Evolutionary conservation across 2,888 invertebrate genomes (phyloP).

Genomic region (Blastobasis adustella): DNA sequence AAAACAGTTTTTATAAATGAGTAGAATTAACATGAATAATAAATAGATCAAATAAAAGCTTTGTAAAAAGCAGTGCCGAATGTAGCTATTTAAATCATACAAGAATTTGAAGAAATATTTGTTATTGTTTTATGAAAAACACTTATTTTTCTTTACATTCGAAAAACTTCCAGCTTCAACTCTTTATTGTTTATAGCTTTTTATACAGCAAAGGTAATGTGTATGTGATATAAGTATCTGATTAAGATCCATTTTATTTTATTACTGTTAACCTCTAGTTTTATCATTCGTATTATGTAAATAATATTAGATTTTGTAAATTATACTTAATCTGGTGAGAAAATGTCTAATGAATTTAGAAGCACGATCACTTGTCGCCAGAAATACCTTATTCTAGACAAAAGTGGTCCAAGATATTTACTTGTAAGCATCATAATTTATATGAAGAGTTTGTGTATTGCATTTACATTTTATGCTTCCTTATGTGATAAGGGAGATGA

Average conservation of each 20-base stretch:
- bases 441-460: constrained; percentile 12
- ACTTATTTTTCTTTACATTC: constrained; percentile 37
- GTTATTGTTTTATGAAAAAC: too few relatives aligned
- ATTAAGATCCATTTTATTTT: constrained; percentile 59
- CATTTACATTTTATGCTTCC: constrained; percentile 24
- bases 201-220: constrained; percentile 45
- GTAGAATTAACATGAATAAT: too few relatives aligned
- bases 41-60: too few relatives aligned
- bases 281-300: constrained; percentile 55
- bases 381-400: constrained; percentile 6
- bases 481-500: constrained; percentile 16
- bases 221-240: constrained; percentile 65
- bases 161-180: constrained; percentile 37
- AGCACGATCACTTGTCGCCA: constrained; percentile 7
- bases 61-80: too few relatives aligned
- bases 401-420: constrained; percentile 24
- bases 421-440: constrained; percentile 10
- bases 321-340: constrained; percentile 36
- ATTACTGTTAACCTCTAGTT: constrained; percentile 52
- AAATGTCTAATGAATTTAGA: constrained; percentile 1
- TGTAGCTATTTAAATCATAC: too few relatives aligned
- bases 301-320: constrained; percentile 58
- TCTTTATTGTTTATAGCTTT: constrained; percentile 39
- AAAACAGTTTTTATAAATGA: too few relatives aligned
- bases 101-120: too few relatives aligned